These are phyloP conservation scores for Darevskia nairensis DNA, from an alignment of 2,797 vertebrate species.

Conservation along the genomic window DNA sequence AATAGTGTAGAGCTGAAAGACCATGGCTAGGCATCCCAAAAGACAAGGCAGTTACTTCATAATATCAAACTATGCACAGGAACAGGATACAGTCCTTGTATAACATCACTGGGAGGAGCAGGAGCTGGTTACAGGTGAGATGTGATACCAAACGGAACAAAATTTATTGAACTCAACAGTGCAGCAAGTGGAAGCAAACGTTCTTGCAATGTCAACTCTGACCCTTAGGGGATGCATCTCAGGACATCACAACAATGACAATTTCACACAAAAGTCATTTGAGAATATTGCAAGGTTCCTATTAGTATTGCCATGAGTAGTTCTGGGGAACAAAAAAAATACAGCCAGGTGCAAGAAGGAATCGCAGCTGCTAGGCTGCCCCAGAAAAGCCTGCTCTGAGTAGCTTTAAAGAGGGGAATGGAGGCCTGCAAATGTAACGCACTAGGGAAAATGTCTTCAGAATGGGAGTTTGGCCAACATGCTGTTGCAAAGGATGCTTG, in stretches of 20 bases:
- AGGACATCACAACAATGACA: background rate
- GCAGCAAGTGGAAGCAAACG: background rate
- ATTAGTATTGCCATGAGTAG: background rate
- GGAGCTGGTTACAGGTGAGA: background rate
- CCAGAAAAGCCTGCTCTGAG: background rate
- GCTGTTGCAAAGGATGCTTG: background rate
- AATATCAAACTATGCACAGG: background rate
- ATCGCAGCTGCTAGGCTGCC: background rate
- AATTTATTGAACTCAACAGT: background rate
- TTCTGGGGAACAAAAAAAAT: background rate
- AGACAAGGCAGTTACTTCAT: too few species aligned
- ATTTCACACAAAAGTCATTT: background rate
- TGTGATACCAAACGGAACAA: background rate
- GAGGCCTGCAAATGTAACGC: background rate
- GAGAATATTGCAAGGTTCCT: background rate
- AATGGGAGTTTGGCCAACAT: background rate
- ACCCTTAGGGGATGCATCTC: background rate
- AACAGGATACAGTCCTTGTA: background rate
- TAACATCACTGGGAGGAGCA: background rate
- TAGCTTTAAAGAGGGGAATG: fast-evolving
- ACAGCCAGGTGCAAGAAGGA: background rate
- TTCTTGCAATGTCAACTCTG: background rate
- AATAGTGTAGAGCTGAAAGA: background rate
- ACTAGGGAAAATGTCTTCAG: background rate
- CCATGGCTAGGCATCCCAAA: background rate